These are phyloP conservation scores for Galemys pyrenaicus DNA, from an alignment of 2,113 vertebrate genomes.

Conservation along the genomic window DNA sequence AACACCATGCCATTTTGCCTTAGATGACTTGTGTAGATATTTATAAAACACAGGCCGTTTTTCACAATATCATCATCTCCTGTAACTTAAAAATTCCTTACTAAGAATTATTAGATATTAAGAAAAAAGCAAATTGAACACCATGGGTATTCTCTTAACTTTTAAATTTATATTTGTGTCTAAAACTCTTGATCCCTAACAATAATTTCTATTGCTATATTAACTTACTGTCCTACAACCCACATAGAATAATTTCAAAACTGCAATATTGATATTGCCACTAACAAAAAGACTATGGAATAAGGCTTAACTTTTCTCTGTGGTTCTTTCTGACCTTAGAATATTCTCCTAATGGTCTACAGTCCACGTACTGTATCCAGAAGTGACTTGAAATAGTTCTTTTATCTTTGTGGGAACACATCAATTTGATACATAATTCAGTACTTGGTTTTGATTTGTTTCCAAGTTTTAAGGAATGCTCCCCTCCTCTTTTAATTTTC, in stretches of 20 bases:
- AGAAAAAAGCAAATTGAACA: neutral
- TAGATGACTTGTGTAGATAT: neutral
- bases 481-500: neutral
- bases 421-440: constrained; percentile 28
- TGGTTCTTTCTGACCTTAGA: neutral
- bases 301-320: neutral
- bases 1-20: neutral
- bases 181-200: neutral
- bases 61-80: neutral
- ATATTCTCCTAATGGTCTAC: neutral
- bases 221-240: neutral
- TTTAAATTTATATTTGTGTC: neutral
- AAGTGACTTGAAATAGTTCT: neutral
- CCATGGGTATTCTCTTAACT: neutral
- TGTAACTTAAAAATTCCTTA: neutral
- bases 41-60: neutral
- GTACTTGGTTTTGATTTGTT: neutral
- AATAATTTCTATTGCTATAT: neutral
- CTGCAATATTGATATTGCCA: neutral
- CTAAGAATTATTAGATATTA: neutral
- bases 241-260: neutral
- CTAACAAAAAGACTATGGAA: neutral
- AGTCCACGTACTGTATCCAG: neutral
- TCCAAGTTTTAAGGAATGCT: neutral
- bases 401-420: neutral